Evolutionary conservation across 2,888 invertebrate genomes (phyloP), one percentile per base, ranked within the genome.

Genomic region (Apoda limacodes): DNA sequence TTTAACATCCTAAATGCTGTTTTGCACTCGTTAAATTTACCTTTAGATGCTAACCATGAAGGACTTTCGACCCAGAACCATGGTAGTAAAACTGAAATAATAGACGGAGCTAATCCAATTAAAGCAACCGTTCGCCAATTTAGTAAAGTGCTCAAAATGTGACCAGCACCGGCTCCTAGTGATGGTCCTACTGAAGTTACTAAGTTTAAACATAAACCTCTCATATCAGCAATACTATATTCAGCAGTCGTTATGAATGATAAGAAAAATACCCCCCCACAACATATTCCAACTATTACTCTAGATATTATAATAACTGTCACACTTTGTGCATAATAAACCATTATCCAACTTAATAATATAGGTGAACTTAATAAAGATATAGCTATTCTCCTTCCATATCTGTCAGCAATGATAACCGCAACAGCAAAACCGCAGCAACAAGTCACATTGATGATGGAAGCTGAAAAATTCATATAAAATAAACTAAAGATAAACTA

Each of bases 21-120:
- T 11, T 28, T 29, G 19, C 44, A 43, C 22, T 44, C 43, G 3
- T 40, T 33, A 13, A 41, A 48, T 14, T 35, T 33, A 2, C 47
- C 47, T 23, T 43, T 37, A 0, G 46, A 39, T 0, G 48, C 48
- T 7, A 48, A 19, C 48, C 48, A 48, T 4, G 39, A 39, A 1
- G 48, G 47, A 22, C 44, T 46, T 13, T 48, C 48, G 2, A 42
- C 37, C 39, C 39, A 48, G 23, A 46, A 41, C 1, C 32, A 22
- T 1, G 44, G 42, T 2, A 42, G 13, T 2, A 43, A 5, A 4
- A 28, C 30, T 1, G 37, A 37, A 10, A 41, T 28, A 7, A 32
- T 9, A 1, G 44, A 30, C 1, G 43, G 43, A 3, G 43, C 20
- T 2, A 44, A 27, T 5, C 47, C 48, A 2, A 47, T 25, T 5